Evolutionary conservation across 2,888 invertebrate genomes (phyloP), one percentile per base, ranked within the genome.

Genomic region (Gnatocerus cornutus): DNA sequence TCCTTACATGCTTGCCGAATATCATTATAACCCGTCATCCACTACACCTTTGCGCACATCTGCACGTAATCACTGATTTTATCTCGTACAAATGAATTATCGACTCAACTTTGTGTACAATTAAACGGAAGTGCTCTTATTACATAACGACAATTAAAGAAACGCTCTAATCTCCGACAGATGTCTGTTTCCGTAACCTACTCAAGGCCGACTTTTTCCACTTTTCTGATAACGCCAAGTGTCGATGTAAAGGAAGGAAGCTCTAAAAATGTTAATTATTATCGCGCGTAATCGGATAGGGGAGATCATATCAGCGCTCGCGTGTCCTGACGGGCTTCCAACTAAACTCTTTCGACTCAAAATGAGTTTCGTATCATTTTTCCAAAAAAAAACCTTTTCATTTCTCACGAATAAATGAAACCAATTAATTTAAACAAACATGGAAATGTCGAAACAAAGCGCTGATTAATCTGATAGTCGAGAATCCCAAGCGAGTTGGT

Each of bases 211-310:
- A 21, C 21, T 21, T 21, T 21, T 21, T 21, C 21, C 4, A 21
- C 1, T 21, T 21, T 21, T 21, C 4, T 4, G n/a, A n/a, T 39
- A 39, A 39, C 39, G n/a, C 9, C 9, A 39, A 48, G 48, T 21
- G 48, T 50, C 48, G 48, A 50, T 29, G 48, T 27, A 9, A 16
- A 21, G 46, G 46, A 67, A 63, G 59, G 69, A 69, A 69, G 69
- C 69, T 55, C 37, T 65, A 69, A 61, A 59, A 65, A 39, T 65
- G 69, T 69, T 69, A 69, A 69, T 69, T 69, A 69, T 69, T 69
- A 69, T 69, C 69, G 65, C 53, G 30, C 13, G 69, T 65, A 69
- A 69, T 69, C 52, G 53, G 65, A 69, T 69, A 69, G 58, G 53
- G 59, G 37, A 69, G 69, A 69, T 69, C 63, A 59, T 69, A 69